A percentile compares a stretch with the other conserved stretches of the same genome.
Evolutionary conservation across 2,113 vertebrate species (phyloP).

Genomic region (Pyrgilauda ruficollis): DNA sequence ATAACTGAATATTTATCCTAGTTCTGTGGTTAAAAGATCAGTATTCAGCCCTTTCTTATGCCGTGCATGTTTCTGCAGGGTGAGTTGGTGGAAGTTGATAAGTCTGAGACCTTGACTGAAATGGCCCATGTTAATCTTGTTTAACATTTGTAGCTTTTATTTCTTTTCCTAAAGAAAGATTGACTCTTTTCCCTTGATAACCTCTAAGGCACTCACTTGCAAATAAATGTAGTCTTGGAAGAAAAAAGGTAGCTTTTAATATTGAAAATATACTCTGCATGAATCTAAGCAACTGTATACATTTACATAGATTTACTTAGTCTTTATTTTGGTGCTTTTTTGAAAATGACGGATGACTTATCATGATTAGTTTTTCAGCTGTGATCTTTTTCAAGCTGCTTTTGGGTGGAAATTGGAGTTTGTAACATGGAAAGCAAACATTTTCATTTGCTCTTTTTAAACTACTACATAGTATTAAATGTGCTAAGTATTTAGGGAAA

Average conservation of each 20-base stretch:
- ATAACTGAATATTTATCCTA: background rate
- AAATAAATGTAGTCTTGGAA: background rate
- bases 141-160: conserved; percentile 22
- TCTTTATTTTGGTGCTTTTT: conserved; percentile 17
- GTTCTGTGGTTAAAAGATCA: background rate
- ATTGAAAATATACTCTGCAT: background rate
- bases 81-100: background rate
- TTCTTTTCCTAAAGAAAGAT: background rate
- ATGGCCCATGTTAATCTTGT: background rate
- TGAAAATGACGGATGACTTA: conserved; percentile 7
- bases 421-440: background rate
- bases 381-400: background rate
- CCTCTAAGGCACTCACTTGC: background rate
- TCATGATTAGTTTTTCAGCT: conserved; percentile 19
- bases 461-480: background rate
- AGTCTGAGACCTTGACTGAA: background rate
- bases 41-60: background rate
- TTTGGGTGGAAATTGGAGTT: background rate
- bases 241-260: background rate
- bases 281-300: conserved; percentile 1
- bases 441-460: background rate
- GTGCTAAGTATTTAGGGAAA: background rate
- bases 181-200: background rate
- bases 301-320: conserved; percentile 9
- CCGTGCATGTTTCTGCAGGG: background rate